Conservation (phyloP, 2,888 invertebrate species). For the Harmothoe impar region DNA sequence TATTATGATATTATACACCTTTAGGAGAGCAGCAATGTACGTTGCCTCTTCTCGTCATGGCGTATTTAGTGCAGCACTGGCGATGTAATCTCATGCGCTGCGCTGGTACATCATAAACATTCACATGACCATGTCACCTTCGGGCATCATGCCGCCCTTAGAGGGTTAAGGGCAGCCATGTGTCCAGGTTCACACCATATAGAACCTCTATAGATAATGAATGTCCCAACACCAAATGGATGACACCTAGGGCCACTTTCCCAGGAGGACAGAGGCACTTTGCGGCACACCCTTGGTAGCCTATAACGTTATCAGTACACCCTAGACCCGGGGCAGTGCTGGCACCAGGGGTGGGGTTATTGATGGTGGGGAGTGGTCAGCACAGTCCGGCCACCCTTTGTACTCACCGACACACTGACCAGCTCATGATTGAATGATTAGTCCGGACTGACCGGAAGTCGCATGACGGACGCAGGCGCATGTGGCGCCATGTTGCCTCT, state of each 20-base stretch:
- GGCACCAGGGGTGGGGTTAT: constrained; percentile 21
- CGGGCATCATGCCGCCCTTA: too few species aligned
- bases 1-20: too few species aligned
- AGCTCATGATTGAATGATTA: constrained; percentile 44
- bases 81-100: too few species aligned
- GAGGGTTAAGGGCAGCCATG: too few species aligned
- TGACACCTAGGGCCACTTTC: constrained; percentile 4
- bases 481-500: too few species aligned
- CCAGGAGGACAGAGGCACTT: not conserved
- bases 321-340: not conserved
- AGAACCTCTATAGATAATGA: not conserved
- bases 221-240: not conserved
- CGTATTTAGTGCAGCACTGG: too few species aligned
- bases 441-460: constrained; percentile 45
- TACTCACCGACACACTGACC: constrained; percentile 38
- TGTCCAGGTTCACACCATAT: too few species aligned
- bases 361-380: constrained; percentile 1
- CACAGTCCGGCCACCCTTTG: constrained; percentile 25
- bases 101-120: too few species aligned
- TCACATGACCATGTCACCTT: not conserved
- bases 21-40: too few species aligned
- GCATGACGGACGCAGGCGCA: not conserved
- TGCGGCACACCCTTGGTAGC: not conserved
- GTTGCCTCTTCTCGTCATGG: too few species aligned
- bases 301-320: not conserved